A percentile compares a stretch with the other conserved stretches of the same genome.
Evolutionary conservation across 2,797 vertebrate species (phyloP).

Genomic region (Botia almorhae): DNA sequence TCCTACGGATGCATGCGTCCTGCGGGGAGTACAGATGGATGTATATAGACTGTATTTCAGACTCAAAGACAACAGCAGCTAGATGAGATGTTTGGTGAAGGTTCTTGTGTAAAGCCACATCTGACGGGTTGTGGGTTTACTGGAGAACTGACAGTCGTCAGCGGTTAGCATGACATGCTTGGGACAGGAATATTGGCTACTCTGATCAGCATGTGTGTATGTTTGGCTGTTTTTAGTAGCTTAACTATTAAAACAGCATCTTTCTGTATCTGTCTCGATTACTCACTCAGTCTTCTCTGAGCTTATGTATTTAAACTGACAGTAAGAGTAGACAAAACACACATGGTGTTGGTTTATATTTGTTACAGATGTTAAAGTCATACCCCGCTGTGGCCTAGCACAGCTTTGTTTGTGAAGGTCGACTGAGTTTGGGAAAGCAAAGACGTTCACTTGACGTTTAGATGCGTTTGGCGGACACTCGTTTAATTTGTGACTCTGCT

Average conservation of each 20-base stretch:
- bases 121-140: slow-evolving; percentile 32
- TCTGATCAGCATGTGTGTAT: neutral
- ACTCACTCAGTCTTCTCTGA: slow-evolving; percentile 10
- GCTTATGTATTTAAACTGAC: slow-evolving; percentile 14
- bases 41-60: slow-evolving; percentile 63
- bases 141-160: slow-evolving; percentile 43
- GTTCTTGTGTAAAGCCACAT: slow-evolving; percentile 40
- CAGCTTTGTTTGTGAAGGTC: slow-evolving; percentile 32
- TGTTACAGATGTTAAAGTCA: slow-evolving; percentile 28
- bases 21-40: slow-evolving; percentile 61
- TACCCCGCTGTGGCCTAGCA: slow-evolving; percentile 14
- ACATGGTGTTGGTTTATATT: slow-evolving; percentile 31
- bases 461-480: neutral
- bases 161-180: slow-evolving; percentile 2
- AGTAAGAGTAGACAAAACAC: slow-evolving; percentile 38
- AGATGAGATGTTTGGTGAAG: slow-evolving; percentile 59
- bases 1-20: slow-evolving; percentile 68
- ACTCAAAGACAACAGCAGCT: slow-evolving; percentile 67
- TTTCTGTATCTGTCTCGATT: slow-evolving; percentile 13
- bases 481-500: neutral
- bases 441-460: neutral
- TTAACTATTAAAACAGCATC: neutral
- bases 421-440: slow-evolving; percentile 21
- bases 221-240: slow-evolving; percentile 28
- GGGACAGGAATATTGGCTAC: slow-evolving; percentile 13